These are phyloP conservation scores for Mastacembelus armatus DNA, from an alignment of 2,797 vertebrate genomes.

Conservation along the genomic window DNA sequence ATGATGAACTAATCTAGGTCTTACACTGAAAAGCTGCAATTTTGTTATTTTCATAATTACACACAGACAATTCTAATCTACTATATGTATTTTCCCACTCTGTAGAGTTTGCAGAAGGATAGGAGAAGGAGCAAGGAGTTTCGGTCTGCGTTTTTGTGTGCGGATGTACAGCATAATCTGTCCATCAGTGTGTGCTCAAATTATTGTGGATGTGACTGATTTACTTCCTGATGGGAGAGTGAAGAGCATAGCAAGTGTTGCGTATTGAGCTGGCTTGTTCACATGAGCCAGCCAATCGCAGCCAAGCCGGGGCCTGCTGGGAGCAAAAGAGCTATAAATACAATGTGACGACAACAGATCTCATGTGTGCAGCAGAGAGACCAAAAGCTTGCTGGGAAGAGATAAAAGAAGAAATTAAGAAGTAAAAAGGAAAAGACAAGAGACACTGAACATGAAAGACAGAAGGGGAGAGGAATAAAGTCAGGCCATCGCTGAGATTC, in stretches of 20 bases:
- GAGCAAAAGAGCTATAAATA: slow-evolving; percentile 73
- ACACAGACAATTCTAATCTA: background rate
- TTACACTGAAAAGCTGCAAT: background rate
- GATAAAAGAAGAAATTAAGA: slow-evolving; percentile 6
- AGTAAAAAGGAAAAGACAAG: slow-evolving; percentile 1
- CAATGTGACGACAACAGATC: slow-evolving; percentile 61
- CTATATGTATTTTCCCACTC: background rate
- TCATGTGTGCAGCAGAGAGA: slow-evolving; percentile 23
- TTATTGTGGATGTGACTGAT: slow-evolving; percentile 58
- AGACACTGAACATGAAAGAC: slow-evolving; percentile 12
- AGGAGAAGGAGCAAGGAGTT: background rate
- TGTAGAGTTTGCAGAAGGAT: background rate
- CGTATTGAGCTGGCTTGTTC: slow-evolving; percentile 42
- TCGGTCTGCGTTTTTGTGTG: slow-evolving; percentile 25
- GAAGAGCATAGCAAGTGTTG: slow-evolving; percentile 47
- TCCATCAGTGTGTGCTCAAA: slow-evolving; percentile 22
- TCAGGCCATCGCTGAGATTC: slow-evolving; percentile 22
- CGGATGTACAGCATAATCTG: slow-evolving; percentile 35
- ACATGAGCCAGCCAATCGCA: slow-evolving; percentile 51
- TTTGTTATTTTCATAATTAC: background rate
- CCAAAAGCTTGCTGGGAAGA: slow-evolving; percentile 24
- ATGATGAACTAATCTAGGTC: too few species aligned
- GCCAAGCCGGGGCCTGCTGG: slow-evolving; percentile 43
- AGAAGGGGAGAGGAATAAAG: slow-evolving; percentile 13
- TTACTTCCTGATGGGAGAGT: slow-evolving; percentile 58